Base-by-base conservation (phyloP, 2,888 invertebrate genomes). In the Calameuta filiformis region DNA sequence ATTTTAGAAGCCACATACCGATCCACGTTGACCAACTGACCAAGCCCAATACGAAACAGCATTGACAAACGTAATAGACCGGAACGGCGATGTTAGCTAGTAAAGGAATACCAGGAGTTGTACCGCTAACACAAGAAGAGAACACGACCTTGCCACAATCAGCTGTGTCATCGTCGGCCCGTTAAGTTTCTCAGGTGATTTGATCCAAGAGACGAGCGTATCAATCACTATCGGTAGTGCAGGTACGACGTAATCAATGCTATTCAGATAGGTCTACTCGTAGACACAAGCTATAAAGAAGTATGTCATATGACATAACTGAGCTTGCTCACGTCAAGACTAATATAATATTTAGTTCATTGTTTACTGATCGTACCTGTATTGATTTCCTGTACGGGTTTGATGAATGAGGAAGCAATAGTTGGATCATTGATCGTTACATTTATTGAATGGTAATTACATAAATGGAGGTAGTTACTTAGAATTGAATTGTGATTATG, bases 91-190 rank as follows among this genome's bases (percentile, higher is more conserved):
- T 75, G 82, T 85, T 84, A 84, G 83, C 85, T 81, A 81, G 84
- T 81, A 83, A 81, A 84, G 85, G 82, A 86, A 87, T 86, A 85
- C 87, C 88, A 88, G 86, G 86, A 87, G 87, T 83, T 85, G 83
- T 88, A 89, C 88, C 88, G 88, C 89, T 89, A 89, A 40, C 40
- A 40, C 40, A 15, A 87, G 89, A 90, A 87, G 81, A 82, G 85
- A 85, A 86, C 83, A 83, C 89, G 89, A 87, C 89, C 89, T 89
- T 89, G 89, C 84, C 82, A 83, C 86, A 87, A 90, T 90, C 85
- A 86, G 91, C 91, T 90, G 89, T 88, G 90, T 91, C 91, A 91
- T 91, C 89, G 87, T 89, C 85, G 88, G 84, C 85, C 91, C 91
- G 91, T 91, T 91, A 91, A 89, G 73, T 35, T 12, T 37, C 68